A percentile compares a stretch with the other conserved stretches of the same genome.
Evolutionary conservation across 2,797 vertebrate genomes (phyloP).

Genomic region (Cossypha polioptera): DNA sequence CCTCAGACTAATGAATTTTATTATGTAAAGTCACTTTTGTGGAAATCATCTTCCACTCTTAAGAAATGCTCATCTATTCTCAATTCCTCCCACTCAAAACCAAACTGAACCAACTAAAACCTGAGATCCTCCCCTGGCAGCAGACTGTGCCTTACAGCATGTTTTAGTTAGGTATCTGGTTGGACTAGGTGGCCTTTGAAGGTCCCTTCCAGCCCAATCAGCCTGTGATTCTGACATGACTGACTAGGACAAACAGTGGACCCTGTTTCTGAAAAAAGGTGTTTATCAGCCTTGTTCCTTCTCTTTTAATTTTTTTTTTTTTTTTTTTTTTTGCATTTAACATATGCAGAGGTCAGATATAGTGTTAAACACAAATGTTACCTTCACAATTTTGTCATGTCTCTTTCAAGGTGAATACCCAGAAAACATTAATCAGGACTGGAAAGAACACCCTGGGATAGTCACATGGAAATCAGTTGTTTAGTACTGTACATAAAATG

Average conservation of each 20-base stretch:
- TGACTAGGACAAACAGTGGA: neutral
- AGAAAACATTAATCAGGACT: neutral
- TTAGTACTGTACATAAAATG: neutral
- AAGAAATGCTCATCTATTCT: neutral
- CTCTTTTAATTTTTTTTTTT: neutral
- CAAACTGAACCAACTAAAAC: neutral
- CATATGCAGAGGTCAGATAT: neutral
- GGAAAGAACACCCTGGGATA: neutral
- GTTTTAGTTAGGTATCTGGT: neutral
- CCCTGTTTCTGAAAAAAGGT: neutral
- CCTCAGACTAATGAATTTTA: neutral
- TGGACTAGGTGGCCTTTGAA: neutral
- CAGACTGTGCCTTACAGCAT: neutral
- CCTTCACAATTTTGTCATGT: fast-evolving
- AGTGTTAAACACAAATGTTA: neutral
- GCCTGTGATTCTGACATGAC: neutral
- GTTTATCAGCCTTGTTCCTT: neutral
- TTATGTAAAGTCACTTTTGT: neutral
- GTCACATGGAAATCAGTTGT: neutral
- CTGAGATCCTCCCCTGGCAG: neutral
- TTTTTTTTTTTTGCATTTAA: neutral
- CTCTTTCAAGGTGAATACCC: neutral
- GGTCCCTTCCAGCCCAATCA: neutral
- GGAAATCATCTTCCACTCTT: neutral
- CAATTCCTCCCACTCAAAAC: neutral